These are phyloP conservation scores for Enteromius unitaeniatus DNA, from an alignment of 2,797 vertebrate genomes.

Conservation along the genomic window DNA sequence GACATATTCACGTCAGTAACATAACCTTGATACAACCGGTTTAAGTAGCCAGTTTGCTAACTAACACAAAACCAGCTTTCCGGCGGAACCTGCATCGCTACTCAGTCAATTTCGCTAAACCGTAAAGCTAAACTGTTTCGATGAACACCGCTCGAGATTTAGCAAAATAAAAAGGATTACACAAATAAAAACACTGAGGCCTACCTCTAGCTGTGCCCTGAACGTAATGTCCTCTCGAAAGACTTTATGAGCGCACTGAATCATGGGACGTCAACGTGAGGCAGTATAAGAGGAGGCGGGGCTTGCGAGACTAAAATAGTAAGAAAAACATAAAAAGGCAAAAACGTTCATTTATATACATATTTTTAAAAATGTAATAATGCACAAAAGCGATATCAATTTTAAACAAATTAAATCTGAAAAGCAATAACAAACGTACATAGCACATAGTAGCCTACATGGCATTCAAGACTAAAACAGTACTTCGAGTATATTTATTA, in stretches of 20 bases:
- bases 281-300: slow-evolving; percentile 16
- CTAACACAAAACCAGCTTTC: slow-evolving; percentile 7
- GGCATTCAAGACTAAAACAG: neutral
- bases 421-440: neutral
- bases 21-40: slow-evolving; percentile 29
- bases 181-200: slow-evolving; percentile 4
- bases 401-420: neutral
- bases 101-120: neutral
- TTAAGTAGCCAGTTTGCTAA: slow-evolving; percentile 25
- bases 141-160: neutral
- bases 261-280: slow-evolving; percentile 67
- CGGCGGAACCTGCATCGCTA: neutral
- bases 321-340: neutral
- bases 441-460: neutral
- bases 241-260: slow-evolving; percentile 61
- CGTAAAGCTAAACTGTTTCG: neutral
- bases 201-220: slow-evolving; percentile 74
- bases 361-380: neutral
- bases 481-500: neutral
- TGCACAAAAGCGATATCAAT: neutral
- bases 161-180: too few relatives aligned
- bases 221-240: slow-evolving; percentile 55
- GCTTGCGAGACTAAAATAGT: neutral
- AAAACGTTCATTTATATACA: neutral
- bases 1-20: neutral